Base-by-base conservation (phyloP, 2,113 vertebrate genomes). In the Ptychochromis oligacanthus region DNA sequence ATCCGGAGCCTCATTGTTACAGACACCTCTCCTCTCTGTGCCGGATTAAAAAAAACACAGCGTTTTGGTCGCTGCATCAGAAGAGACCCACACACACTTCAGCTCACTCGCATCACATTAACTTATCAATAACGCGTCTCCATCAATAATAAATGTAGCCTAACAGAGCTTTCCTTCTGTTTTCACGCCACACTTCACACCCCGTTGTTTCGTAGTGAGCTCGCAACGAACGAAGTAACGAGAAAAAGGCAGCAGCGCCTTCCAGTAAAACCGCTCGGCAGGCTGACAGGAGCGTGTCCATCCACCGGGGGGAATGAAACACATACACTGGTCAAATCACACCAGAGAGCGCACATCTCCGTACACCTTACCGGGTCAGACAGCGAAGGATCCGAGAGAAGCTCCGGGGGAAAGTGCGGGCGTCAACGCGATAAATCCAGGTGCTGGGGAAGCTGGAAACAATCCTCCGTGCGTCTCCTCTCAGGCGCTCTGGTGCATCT, bases 401-500 rank as follows among this genome's bases (percentile, higher is more conserved):
- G 89, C 36, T 78, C 54, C 59, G n/a, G n/a, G n/a, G n/a, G 67
- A 31, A 59, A 13, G 43, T 34, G 34, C 64, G 49, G 3, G n/a
- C 40, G 43, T 7, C 1, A 17, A 22, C 28, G 26, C 12, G 54
- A 43, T 22, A 43, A 81, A 85, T 89, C 84, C 87, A 22, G 31
- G 14, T 12, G 67, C 26, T 15, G 55, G 36, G 26, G 61, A 18
- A 77, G 79, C 88, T n/a, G 85, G 60, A 64, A 49, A n/a, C 46
- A 20, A 61, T 24, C 72, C 57, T 77, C 40, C 20, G 82, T 34
- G 3, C 20, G 60, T n/a, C 56, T 61, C 56, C 67, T 79, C 84
- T 75, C 81, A 34, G 43, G 26, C 64, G 58, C 86, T 81, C 77
- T n/a, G 88, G 10, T 79, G 87, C 81, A 59, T 52, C 72, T 86